Conservation (phyloP, 1,140 invertebrate species). For the Neodiprion pinetum region DNA sequence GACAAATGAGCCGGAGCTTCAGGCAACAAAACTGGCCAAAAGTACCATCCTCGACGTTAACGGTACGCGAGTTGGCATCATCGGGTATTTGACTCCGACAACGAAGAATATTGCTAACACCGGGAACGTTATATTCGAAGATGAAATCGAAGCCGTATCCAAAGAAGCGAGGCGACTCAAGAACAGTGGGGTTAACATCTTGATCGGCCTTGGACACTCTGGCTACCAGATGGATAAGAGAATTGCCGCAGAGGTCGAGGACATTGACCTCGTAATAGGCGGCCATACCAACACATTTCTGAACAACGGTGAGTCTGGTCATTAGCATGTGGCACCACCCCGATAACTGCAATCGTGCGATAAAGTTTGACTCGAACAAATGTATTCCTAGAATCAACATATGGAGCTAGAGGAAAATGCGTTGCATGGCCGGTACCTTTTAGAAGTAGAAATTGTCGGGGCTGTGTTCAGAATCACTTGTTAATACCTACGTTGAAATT, state of each 20-base stretch:
- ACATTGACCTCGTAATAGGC: slow-evolving; percentile 84
- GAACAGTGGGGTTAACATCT: slow-evolving; percentile 72
- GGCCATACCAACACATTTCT: slow-evolving; percentile 84
- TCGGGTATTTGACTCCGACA: slow-evolving; percentile 84
- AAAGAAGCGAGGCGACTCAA: slow-evolving; percentile 70
- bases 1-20: slow-evolving; percentile 66
- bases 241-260: slow-evolving; percentile 75
- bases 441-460: no score
- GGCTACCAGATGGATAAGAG: slow-evolving; percentile 75
- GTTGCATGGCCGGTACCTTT: no score
- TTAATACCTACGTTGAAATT: no score
- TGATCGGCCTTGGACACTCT: slow-evolving; percentile 85
- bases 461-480: no score
- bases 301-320: slow-evolving; percentile 65
- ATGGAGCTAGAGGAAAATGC: no score
- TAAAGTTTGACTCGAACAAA: no score
- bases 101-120: slow-evolving; percentile 69
- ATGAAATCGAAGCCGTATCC: slow-evolving; percentile 72
- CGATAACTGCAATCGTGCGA: no score
- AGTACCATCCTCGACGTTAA: slow-evolving; percentile 69
- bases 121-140: slow-evolving; percentile 68
- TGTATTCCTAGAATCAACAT: no score
- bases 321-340: no score
- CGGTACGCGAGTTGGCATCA: slow-evolving; percentile 74
- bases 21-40: slow-evolving; percentile 56